Evolutionary conservation across 2,888 invertebrate genomes (phyloP), one percentile per base, ranked within the genome.

Genomic region (Mechanitis messenoides): DNA sequence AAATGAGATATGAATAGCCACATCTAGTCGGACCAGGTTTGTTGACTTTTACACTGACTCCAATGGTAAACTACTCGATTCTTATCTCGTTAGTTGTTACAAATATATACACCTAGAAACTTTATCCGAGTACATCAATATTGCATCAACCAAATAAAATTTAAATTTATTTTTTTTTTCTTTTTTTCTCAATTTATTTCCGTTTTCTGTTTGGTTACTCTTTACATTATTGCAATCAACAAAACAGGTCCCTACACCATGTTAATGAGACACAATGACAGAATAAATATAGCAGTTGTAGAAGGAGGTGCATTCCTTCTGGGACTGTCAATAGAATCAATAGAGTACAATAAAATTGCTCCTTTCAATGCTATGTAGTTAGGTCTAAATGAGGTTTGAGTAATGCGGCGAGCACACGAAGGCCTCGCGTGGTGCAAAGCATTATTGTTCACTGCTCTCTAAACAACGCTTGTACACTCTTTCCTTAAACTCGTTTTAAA

Each of bases 371-470:
- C 85, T 75, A 75, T 78, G 79, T 82, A 83, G 87, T 86, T 86
- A 85, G 80, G 75, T 83, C 83, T 85, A 89, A 90, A 90, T 88
- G 90, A 90, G 87, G 82, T 80, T 83, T 88, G 89, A 90, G 85
- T 90, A 86, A 90, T 89, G 88, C 79, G 72, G 71, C 69, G 73
- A 66, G 71, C 77, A 82, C 87, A 89, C 88, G 88, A 85, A 83
- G 74, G 78, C 73, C 70, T 86, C 73, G 86, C 87, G 87, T 87
- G 86, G 86, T 70, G 73, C 72, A 62, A 71, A 56, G 67, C 71
- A 72, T 73, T 74, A 72, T 79, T 78, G 74, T 77, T 70, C 69
- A 67, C 69, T 50, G 64, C 59, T 65, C 68, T 66, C 68, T 61
- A 61, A 60, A 60, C 62, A 66, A 70, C 69, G 66, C 69, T 66